These are phyloP conservation scores for Anser cygnoides DNA, from an alignment of 2,113 vertebrate species.

Conservation along the genomic window DNA sequence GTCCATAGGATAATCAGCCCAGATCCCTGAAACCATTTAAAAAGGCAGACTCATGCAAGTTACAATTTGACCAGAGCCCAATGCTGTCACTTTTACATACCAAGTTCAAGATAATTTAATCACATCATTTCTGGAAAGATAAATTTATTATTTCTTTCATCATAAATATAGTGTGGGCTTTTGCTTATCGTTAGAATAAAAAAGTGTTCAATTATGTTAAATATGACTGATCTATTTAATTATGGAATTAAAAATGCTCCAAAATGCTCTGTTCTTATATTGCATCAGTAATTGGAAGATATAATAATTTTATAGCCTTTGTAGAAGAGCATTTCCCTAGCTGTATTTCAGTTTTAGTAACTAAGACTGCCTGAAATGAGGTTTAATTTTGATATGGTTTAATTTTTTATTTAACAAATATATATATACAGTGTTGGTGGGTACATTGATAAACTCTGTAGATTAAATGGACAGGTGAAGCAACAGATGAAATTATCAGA, in stretches of 20 bases:
- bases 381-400: neutral
- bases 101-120: neutral
- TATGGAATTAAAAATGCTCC: neutral
- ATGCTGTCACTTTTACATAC: neutral
- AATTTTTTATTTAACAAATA: neutral
- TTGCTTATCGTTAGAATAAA: neutral
- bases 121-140: neutral
- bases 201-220: neutral
- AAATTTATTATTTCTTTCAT: neutral
- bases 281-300: neutral
- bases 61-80: neutral
- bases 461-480: neutral
- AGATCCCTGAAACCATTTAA: neutral
- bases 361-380: neutral
- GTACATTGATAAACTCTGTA: neutral
- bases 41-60: neutral
- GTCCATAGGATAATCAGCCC: neutral
- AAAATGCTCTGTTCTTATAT: neutral
- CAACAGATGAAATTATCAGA: neutral
- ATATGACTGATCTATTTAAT: neutral
- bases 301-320: neutral
- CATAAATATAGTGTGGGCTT: accelerated
- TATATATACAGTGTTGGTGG: no score
- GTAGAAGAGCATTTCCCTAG: neutral
- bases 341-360: neutral